Conservation (phyloP, 1,140 invertebrate species). For the Drosophila baimaii region DNA sequence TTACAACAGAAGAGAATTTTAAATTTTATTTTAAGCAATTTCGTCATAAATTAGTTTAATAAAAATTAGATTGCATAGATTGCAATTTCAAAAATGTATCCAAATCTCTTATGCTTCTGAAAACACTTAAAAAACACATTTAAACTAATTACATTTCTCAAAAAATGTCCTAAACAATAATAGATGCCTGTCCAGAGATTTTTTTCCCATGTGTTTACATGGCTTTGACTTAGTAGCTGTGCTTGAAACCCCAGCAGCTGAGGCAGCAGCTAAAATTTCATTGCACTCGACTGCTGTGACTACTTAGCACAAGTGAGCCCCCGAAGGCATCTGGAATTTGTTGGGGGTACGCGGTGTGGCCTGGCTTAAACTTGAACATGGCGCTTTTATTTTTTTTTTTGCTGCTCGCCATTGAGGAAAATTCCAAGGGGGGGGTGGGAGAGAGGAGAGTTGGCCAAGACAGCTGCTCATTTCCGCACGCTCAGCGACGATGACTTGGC, state of each 20-base stretch:
- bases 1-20: no score
- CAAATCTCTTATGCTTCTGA: not conserved
- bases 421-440: slow-evolving; percentile 12
- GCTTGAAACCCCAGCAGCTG: slow-evolving; percentile 41
- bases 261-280: slow-evolving; percentile 73
- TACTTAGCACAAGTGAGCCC: slow-evolving; percentile 78
- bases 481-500: slow-evolving; percentile 73
- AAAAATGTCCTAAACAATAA: not conserved
- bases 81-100: not conserved
- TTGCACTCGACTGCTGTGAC: slow-evolving; percentile 77
- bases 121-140: no score
- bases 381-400: slow-evolving; percentile 10
- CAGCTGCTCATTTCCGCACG: slow-evolving; percentile 81
- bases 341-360: slow-evolving; percentile 8
- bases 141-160: no score
- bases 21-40: no score
- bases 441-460: slow-evolving; percentile 45
- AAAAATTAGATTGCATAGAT: not conserved
- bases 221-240: slow-evolving; percentile 75
- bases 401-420: slow-evolving; percentile 27
- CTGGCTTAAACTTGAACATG: slow-evolving; percentile 66
- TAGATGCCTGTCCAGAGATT: not conserved
- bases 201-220: slow-evolving; percentile 10
- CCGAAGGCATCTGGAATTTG: slow-evolving; percentile 52
- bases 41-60: no score